These are phyloP conservation scores for Macrosoma leucophasiata DNA, from an alignment of 2,888 invertebrate genomes.

Conservation along the genomic window DNA sequence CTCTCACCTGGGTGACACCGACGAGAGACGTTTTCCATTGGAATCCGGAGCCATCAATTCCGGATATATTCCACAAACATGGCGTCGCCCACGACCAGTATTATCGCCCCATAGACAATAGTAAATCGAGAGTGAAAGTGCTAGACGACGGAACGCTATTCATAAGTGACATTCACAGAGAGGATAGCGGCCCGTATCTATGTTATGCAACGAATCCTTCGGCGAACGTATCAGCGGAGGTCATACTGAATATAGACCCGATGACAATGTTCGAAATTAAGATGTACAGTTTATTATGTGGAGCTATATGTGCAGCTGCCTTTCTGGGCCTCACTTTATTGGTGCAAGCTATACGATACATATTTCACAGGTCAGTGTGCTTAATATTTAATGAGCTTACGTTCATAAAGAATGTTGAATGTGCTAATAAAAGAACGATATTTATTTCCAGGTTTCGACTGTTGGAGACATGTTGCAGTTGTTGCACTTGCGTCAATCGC, in stretches of 20 bases:
- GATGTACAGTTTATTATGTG: constrained; percentile 88
- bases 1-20: constrained; percentile 91
- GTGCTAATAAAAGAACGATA: constrained; percentile 1
- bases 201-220: constrained; percentile 91
- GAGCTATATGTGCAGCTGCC: constrained; percentile 84
- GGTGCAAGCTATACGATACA: constrained; percentile 82
- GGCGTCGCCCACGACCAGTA: constrained; percentile 76
- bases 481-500: constrained; percentile 82
- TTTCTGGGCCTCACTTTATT: constrained; percentile 88
- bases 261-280: constrained; percentile 88
- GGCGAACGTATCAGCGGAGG: constrained; percentile 84
- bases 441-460: constrained; percentile 79
- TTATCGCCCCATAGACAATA: constrained; percentile 60
- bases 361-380: constrained; percentile 80
- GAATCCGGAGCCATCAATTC: constrained; percentile 82
- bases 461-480: constrained; percentile 84
- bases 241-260: constrained; percentile 89
- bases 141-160: constrained; percentile 87
- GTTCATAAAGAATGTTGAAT: not conserved
- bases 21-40: constrained; percentile 82
- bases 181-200: constrained; percentile 89
- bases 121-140: constrained; percentile 77
- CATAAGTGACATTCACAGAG: constrained; percentile 81
- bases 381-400: not conserved
- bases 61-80: constrained; percentile 81